A percentile compares a stretch with the other conserved stretches of the same genome.
Evolutionary conservation across 1,140 invertebrate genomes (phyloP).

Genomic region (Brachystomella parvula): DNA sequence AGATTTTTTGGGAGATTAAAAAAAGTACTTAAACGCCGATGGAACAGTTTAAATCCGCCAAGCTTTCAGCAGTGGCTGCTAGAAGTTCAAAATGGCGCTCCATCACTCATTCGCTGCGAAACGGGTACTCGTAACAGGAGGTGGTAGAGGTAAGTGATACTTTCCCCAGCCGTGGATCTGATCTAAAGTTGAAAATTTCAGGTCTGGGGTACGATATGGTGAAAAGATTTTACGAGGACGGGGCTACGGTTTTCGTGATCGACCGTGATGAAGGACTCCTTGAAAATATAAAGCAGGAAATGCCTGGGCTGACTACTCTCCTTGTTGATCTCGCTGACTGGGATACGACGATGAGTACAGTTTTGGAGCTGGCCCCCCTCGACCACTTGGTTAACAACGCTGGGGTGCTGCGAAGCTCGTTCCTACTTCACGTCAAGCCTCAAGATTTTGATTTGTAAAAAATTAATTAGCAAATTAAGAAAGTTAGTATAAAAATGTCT

Average conservation of each 20-base stretch:
- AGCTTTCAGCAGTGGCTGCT: too few relatives aligned
- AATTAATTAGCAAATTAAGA: neutral
- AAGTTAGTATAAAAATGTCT: neutral
- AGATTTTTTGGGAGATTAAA: too few relatives aligned
- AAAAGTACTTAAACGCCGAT: too few relatives aligned
- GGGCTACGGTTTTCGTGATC: conserved; percentile 19
- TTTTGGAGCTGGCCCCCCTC: neutral
- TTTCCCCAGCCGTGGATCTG: neutral
- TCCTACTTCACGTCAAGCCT: neutral
- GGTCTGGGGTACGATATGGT: conserved; percentile 22
- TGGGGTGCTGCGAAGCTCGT: neutral
- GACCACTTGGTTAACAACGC: conserved; percentile 31
- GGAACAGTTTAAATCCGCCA: too few relatives aligned
- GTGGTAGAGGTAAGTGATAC: neutral
- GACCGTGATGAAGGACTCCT: conserved; percentile 14
- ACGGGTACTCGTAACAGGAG: conserved; percentile 12
- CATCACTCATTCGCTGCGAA: neutral
- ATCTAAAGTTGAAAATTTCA: neutral
- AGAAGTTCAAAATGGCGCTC: too few relatives aligned
- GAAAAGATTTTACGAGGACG: conserved; percentile 12
- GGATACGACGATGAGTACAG: conserved; percentile 8
- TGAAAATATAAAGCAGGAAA: conserved; percentile 9
- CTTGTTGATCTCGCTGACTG: conserved; percentile 17
- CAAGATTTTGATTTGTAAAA: conserved; percentile 1
- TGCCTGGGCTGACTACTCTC: conserved; percentile 2